Base-by-base conservation (phyloP, 1,140 invertebrate species). In the Glomeris maerens region DNA sequence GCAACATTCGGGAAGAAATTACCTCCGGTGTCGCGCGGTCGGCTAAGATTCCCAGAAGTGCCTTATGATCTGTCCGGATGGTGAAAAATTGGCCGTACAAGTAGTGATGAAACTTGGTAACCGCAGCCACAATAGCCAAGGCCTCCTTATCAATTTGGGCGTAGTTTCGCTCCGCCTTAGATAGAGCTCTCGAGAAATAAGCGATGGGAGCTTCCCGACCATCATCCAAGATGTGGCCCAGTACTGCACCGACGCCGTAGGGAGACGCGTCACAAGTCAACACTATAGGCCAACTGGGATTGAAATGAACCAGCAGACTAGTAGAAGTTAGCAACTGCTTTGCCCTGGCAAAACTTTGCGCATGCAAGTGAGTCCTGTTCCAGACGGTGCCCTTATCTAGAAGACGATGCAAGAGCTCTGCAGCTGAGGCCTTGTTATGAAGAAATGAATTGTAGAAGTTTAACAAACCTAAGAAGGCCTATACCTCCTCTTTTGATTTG, bases 221-320 rank as follows among this genome's bases (percentile, higher is more conserved):
- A n/a, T 54, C 13, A 22, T 62, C 56, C 1, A 45, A 52, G n/a
- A n/a, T n/a, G 50, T 76, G 72, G 1, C 63, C 62, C 0, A 77
- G 51, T 3, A 73, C 62, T 2, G 64, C n/a, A n/a, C n/a, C n/a
- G n/a, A n/a, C n/a, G n/a, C n/a, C n/a, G n/a, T n/a, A n/a, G n/a
- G n/a, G n/a, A 31, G 63, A 69, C n/a, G 71, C 62, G 50, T 68
- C 65, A 10, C 2, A 14, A 3, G 13, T 13, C 17, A 52, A 2
- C 20, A 36, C 25, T 13, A 39, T 23, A 58, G 53, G 49, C 28
- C 57, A 55, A 3, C 46, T 47, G 20, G 51, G 51, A 10, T 52
- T 20, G 0, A 60, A 65, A 0, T 60, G 58, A 4, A 64, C 4
- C 14, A 55, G 49, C 14, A 63, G 64, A 5, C 52, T 53, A 36